Evolutionary conservation across 2,113 vertebrate genomes (phyloP).

Genomic region (Alouatta palliata): DNA sequence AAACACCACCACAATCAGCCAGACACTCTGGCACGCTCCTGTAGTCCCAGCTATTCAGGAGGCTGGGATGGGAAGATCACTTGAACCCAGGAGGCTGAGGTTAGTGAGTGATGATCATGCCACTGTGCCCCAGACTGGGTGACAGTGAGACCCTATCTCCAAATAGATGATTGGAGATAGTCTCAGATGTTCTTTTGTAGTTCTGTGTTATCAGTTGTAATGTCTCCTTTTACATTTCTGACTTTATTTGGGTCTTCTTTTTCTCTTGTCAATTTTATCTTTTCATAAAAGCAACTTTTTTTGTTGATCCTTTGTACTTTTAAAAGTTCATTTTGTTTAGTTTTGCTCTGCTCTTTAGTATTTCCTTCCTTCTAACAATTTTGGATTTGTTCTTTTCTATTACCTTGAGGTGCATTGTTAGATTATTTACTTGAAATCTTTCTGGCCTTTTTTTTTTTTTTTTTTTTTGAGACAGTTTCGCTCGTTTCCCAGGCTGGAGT

Average conservation of each 20-base stretch:
- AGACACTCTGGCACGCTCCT: too few relatives aligned
- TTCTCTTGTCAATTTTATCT: background rate
- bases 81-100: too few relatives aligned
- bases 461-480: background rate
- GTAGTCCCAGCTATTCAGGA: too few relatives aligned
- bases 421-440: too few relatives aligned
- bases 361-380: background rate
- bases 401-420: background rate
- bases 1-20: too few relatives aligned
- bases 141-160: too few relatives aligned
- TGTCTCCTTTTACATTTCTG: background rate
- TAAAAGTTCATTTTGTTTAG: background rate
- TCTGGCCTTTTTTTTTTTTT: background rate
- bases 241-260: background rate
- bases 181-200: background rate
- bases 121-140: too few relatives aligned
- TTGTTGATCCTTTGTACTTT: background rate
- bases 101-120: too few relatives aligned
- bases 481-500: too few relatives aligned
- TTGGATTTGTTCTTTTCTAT: background rate
- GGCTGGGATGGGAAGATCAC: too few relatives aligned
- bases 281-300: background rate
- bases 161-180: too few relatives aligned
- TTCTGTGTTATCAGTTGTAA: background rate
- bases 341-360: background rate